These are phyloP conservation scores for Saccostrea echinata DNA, from an alignment of 1,140 invertebrate genomes.

Conservation along the genomic window DNA sequence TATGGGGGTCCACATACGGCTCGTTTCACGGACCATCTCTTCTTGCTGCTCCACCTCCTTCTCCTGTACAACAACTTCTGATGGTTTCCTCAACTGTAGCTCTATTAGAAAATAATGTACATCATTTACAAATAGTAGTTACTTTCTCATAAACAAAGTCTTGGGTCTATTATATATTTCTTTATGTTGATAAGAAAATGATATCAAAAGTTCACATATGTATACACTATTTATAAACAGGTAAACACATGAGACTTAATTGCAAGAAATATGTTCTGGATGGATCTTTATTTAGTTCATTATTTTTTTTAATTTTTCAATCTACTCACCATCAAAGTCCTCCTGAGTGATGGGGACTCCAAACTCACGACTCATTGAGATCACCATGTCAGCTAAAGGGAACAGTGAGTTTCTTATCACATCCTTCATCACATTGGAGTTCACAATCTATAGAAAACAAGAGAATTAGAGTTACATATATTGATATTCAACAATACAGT, in stretches of 20 bases:
- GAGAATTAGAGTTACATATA: neutral
- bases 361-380: conserved; percentile 79
- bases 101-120: conserved; percentile 58
- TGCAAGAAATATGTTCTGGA: too few species aligned
- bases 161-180: too few species aligned
- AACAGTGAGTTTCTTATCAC: conserved; percentile 77
- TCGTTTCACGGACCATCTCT: conserved; percentile 49
- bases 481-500: too few species aligned
- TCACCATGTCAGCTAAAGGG: conserved; percentile 77
- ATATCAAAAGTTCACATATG: too few species aligned
- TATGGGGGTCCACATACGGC: conserved; percentile 71
- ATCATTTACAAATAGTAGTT: too few species aligned
- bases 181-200: too few species aligned
- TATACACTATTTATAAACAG: too few species aligned
- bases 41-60: neutral
- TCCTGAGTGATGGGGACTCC: conserved; percentile 77
- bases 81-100: conserved; percentile 58
- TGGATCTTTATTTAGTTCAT: too few species aligned
- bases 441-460: conserved; percentile 67
- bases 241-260: too few species aligned
- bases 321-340: conserved; percentile 74
- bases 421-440: conserved; percentile 69
- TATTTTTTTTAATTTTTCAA: too few species aligned
- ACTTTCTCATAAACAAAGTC: too few species aligned
- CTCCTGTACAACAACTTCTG: conserved; percentile 1